A percentile compares a stretch with the other conserved stretches of the same genome.
Conservation (phyloP, 1,140 invertebrate genomes). For the Ips typographus region DNA sequence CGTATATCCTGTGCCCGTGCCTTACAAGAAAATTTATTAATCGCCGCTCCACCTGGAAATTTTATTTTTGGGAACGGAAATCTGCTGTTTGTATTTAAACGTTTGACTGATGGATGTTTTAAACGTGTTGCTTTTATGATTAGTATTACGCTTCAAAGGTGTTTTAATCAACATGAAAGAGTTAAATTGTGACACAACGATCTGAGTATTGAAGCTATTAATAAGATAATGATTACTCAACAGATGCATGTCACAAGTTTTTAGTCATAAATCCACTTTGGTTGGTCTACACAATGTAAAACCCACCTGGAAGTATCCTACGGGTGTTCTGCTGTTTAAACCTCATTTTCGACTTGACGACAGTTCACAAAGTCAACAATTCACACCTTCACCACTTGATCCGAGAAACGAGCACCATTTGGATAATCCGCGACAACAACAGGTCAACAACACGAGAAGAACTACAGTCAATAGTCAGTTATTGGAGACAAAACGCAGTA, state of each 20-base stretch:
- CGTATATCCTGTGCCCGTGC: too few relatives aligned
- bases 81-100: constrained; percentile 24
- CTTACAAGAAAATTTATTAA: constrained; percentile 6
- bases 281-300: too few relatives aligned
- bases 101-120: constrained; percentile 25
- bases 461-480: constrained; percentile 17
- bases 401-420: neutral
- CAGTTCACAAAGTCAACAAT: neutral
- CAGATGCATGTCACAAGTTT: too few relatives aligned
- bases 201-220: too few relatives aligned
- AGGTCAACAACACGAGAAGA: constrained; percentile 33
- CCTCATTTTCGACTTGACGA: constrained; percentile 32
- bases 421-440: constrained; percentile 5
- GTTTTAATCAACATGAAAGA: neutral
- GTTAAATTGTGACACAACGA: too few relatives aligned
- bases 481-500: constrained; percentile 28
- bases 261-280: too few relatives aligned
- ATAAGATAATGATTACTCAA: too few relatives aligned
- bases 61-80: constrained; percentile 27
- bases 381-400: neutral
- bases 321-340: constrained; percentile 41
- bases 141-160: constrained; percentile 4
- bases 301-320: constrained; percentile 39
- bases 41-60: constrained; percentile 17
- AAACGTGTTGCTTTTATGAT: constrained; percentile 9